Conservation (phyloP, 2,797 vertebrate genomes). For the Lepus oiostolus region DNA sequence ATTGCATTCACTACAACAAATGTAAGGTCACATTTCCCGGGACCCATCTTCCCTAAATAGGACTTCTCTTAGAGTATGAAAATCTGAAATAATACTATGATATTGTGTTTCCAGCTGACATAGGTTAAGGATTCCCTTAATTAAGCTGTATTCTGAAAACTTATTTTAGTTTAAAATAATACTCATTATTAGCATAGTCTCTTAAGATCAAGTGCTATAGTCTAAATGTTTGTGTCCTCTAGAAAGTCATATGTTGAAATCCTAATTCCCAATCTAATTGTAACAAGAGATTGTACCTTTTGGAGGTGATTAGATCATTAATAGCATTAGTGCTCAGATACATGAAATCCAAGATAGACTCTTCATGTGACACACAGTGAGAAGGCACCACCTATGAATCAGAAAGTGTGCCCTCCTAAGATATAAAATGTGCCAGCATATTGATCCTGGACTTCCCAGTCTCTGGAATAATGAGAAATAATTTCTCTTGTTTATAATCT, state of each 20-base stretch:
- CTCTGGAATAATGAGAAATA: background rate
- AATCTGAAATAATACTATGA: constrained; percentile 14
- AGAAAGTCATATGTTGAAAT: background rate
- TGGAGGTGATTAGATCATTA: background rate
- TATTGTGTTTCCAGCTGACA: background rate
- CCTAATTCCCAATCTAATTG: background rate
- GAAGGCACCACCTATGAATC: background rate
- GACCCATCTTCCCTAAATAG: background rate
- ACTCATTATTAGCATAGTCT: constrained; percentile 23
- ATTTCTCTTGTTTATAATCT: background rate
- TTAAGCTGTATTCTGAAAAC: background rate
- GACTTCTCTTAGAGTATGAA: background rate
- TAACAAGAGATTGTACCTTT: background rate
- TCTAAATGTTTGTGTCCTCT: background rate
- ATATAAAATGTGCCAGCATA: background rate
- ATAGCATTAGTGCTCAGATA: background rate
- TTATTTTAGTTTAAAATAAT: constrained; percentile 54
- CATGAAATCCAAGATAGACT: background rate
- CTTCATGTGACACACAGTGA: background rate
- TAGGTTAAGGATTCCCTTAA: constrained; percentile 24
- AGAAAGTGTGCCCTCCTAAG: background rate
- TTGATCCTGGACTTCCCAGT: background rate
- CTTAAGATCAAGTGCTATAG: background rate
- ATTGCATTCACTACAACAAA: background rate
- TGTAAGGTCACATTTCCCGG: background rate